Evolutionary conservation across 2,797 vertebrate genomes (phyloP).

Genomic region (Zalophus californianus): DNA sequence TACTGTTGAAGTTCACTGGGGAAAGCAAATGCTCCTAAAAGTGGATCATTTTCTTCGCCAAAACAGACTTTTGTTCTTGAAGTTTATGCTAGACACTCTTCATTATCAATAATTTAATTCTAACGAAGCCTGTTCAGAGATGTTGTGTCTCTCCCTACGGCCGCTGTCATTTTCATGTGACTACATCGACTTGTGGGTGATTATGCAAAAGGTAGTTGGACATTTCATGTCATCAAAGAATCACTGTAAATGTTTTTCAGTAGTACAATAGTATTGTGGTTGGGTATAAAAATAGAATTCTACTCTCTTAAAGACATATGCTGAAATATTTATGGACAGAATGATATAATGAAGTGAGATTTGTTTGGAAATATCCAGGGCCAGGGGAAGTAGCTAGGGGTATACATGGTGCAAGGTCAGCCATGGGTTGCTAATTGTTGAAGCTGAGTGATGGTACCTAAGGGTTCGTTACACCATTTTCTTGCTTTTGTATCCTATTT

Average conservation of each 20-base stretch:
- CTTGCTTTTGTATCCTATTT: not conserved
- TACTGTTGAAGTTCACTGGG: conserved; percentile 72
- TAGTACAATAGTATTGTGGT: not conserved
- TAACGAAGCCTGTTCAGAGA: conserved; percentile 37
- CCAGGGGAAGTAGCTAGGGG: not conserved
- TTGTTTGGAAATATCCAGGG: conserved; percentile 12
- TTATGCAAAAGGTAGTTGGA: not conserved
- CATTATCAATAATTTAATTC: conserved; percentile 43
- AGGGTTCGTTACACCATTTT: not conserved
- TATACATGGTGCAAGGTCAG: not conserved
- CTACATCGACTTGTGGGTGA: not conserved
- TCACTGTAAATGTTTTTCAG: not conserved
- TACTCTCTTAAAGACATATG: not conserved
- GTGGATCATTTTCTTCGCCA: conserved; percentile 58
- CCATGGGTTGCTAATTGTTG: not conserved
- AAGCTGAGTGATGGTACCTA: not conserved
- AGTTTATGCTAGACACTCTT: conserved; percentile 18
- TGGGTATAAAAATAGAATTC: not conserved
- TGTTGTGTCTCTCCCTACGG: not conserved
- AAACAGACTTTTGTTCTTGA: conserved; percentile 64
- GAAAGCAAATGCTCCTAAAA: conserved; percentile 52
- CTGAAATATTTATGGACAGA: conserved; percentile 8
- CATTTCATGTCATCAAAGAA: not conserved
- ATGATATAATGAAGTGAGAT: not conserved
- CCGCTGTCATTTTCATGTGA: not conserved